phyloP scores from a whole-genome alignment of 2,797 vertebrate genomes.

The Distichodus sexfasciatus region DNA sequence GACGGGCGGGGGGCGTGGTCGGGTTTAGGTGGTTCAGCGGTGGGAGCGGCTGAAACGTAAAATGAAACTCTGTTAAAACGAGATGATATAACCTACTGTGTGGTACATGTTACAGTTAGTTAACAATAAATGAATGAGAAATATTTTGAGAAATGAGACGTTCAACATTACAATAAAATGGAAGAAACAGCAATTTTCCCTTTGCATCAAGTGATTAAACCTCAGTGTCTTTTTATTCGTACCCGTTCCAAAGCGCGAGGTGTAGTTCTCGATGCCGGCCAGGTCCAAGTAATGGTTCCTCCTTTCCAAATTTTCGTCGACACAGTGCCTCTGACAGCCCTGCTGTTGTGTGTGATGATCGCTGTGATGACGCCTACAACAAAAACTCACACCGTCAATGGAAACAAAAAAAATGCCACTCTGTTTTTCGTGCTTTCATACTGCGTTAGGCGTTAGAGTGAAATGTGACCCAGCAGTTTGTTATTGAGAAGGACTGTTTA shows the following conservation, averaged over 20 bases:
- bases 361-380: slow-evolving; percentile 80
- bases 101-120: not conserved
- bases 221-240: slow-evolving; percentile 44
- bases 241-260: slow-evolving; percentile 94
- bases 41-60: slow-evolving; percentile 53
- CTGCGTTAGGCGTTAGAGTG: too few relatives aligned
- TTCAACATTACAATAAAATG: too few relatives aligned
- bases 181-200: too few relatives aligned
- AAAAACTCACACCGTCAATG: not conserved
- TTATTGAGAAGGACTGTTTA: too few relatives aligned
- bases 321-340: slow-evolving; percentile 88
- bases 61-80: not conserved
- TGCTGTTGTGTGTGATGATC: slow-evolving; percentile 80
- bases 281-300: slow-evolving; percentile 99
- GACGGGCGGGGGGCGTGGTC: slow-evolving; percentile 69
- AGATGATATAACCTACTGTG: too few relatives aligned
- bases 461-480: too few relatives aligned
- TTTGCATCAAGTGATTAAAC: too few relatives aligned
- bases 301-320: slow-evolving; percentile 98
- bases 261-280: slow-evolving; percentile 98
- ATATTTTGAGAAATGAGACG: too few relatives aligned
- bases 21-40: slow-evolving; percentile 66
- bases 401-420: not conserved
- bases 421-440: not conserved
- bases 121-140: too few relatives aligned